These are phyloP conservation scores for Melanotaenia boesemani DNA, from an alignment of 2,797 vertebrate genomes.

Conservation along the genomic window DNA sequence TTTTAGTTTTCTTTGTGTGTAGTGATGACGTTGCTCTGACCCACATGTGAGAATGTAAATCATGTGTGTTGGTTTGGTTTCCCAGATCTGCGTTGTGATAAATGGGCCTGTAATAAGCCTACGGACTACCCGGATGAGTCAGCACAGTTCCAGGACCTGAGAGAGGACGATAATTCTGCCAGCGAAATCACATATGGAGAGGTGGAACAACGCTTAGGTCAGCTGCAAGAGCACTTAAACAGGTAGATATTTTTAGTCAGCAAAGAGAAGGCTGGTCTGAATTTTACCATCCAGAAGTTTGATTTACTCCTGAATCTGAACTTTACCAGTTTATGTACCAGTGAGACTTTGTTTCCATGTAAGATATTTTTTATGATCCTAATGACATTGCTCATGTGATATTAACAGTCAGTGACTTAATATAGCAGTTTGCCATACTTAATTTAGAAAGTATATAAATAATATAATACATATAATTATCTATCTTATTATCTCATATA, in stretches of 20 bases:
- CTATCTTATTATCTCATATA: background rate
- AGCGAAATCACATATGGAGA: slow-evolving; percentile 95
- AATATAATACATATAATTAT: background rate
- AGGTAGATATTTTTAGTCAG: slow-evolving; percentile 83
- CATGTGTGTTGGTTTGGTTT: slow-evolving; percentile 57
- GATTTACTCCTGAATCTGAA: slow-evolving; percentile 1
- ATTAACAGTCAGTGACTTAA: background rate
- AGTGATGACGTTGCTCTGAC: slow-evolving; percentile 73
- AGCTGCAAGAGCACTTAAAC: slow-evolving; percentile 97
- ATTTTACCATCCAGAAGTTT: slow-evolving; percentile 8
- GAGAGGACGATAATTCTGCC: slow-evolving; percentile 90
- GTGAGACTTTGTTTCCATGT: background rate
- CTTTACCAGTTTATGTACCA: background rate
- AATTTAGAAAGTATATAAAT: background rate
- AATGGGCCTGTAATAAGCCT: slow-evolving; percentile 87
- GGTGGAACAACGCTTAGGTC: slow-evolving; percentile 95
- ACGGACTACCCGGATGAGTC: slow-evolving; percentile 84
- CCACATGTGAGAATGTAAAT: slow-evolving; percentile 73
- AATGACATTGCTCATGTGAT: background rate
- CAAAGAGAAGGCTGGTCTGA: background rate
- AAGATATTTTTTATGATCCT: background rate
- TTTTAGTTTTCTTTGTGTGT: slow-evolving; percentile 62
- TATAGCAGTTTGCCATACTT: background rate
- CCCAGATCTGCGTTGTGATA: slow-evolving; percentile 85
- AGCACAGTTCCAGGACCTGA: slow-evolving; percentile 83